phyloP scores from a whole-genome alignment of 2,888 invertebrate species.

The Deilephila porcellus region DNA sequence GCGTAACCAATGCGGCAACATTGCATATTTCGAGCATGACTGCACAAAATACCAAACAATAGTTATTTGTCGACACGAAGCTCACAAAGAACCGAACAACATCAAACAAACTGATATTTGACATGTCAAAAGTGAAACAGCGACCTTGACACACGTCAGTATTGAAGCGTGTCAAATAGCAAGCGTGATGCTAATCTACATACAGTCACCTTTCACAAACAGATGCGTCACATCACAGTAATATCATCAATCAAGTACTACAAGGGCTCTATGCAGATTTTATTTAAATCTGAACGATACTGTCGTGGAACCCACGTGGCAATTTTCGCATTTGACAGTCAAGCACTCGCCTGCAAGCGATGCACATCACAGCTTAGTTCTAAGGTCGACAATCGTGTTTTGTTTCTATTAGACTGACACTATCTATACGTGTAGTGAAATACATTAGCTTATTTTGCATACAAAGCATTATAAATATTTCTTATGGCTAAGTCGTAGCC shows the following conservation, averaged over 20 bases:
- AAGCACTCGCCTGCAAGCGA: slow-evolving; percentile 49
- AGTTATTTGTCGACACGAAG: slow-evolving; percentile 36
- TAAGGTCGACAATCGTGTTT: slow-evolving; percentile 68
- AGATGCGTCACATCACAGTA: slow-evolving; percentile 67
- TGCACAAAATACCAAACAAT: slow-evolving; percentile 64
- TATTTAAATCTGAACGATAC: slow-evolving; percentile 68
- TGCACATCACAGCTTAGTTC: slow-evolving; percentile 49
- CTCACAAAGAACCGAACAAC: slow-evolving; percentile 46
- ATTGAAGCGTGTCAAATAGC: slow-evolving; percentile 66
- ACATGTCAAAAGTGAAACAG: slow-evolving; percentile 65
- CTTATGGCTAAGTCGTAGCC: slow-evolving; percentile 69
- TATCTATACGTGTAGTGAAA: slow-evolving; percentile 62
- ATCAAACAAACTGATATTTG: slow-evolving; percentile 63
- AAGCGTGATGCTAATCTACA: slow-evolving; percentile 76
- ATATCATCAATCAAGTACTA: slow-evolving; percentile 73
- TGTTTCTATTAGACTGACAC: slow-evolving; percentile 63
- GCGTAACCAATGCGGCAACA: slow-evolving; percentile 35
- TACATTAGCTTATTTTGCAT: slow-evolving; percentile 80
- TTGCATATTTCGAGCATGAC: slow-evolving; percentile 53
- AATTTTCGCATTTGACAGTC: slow-evolving; percentile 53
- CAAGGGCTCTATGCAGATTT: slow-evolving; percentile 71
- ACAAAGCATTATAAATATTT: slow-evolving; percentile 84
- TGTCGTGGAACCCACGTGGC: slow-evolving; percentile 66
- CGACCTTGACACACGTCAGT: slow-evolving; percentile 73
- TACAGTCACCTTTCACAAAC: slow-evolving; percentile 78